phyloP scores from a whole-genome alignment of 1,140 invertebrate species.

The Tachypleus tridentatus region DNA sequence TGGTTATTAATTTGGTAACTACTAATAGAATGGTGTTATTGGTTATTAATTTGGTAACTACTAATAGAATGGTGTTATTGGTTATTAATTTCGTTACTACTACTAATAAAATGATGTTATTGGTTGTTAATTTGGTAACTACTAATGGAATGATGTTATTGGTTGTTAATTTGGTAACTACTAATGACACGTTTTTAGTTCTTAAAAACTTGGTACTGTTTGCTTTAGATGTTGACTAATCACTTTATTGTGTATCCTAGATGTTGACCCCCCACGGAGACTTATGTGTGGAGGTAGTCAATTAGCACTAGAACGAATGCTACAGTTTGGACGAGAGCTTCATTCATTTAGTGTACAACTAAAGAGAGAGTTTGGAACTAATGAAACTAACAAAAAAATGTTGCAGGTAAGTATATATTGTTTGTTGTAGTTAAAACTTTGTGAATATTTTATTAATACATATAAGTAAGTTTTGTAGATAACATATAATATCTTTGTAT shows the following conservation, averaged over 20 bases:
- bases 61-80: too few relatives aligned
- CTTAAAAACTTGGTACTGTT: too few relatives aligned
- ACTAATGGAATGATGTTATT: too few relatives aligned
- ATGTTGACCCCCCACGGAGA: slow-evolving; percentile 41
- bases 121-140: too few relatives aligned
- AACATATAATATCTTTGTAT: neutral
- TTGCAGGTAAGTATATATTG: slow-evolving; percentile 50
- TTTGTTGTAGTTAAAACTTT: neutral
- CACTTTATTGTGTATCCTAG: slow-evolving; percentile 23
- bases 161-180: too few relatives aligned
- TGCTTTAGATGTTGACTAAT: too few relatives aligned
- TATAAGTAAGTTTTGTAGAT: neutral
- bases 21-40: too few relatives aligned
- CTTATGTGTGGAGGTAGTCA: slow-evolving; percentile 58
- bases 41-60: too few relatives aligned
- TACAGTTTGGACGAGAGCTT: slow-evolving; percentile 86
- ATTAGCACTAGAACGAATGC: slow-evolving; percentile 67
- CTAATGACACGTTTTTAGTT: too few relatives aligned
- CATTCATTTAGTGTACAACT: slow-evolving; percentile 79
- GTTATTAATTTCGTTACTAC: too few relatives aligned
- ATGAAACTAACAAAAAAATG: slow-evolving; percentile 83
- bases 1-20: too few relatives aligned
- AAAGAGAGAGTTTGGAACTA: slow-evolving; percentile 64
- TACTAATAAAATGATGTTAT: too few relatives aligned
- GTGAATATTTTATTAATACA: neutral